These are phyloP conservation scores for Drosophila mulleri DNA, from an alignment of 2,888 invertebrate genomes.

Conservation along the genomic window DNA sequence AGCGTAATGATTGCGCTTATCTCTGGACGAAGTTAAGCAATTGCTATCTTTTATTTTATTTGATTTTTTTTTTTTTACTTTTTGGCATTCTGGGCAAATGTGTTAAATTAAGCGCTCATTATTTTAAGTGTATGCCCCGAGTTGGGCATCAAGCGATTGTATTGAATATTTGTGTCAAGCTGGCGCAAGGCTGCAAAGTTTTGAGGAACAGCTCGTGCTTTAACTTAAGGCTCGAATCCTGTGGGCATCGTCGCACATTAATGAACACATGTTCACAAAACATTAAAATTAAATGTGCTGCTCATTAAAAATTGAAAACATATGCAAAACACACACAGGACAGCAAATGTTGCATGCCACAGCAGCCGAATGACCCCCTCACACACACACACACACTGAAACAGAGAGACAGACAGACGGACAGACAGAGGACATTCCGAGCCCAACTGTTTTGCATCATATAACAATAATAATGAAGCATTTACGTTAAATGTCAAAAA, in stretches of 20 bases:
- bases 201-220: conserved; percentile 21
- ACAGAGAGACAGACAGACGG: not conserved
- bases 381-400: not conserved
- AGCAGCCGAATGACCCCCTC: conserved; percentile 9
- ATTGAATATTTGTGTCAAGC: conserved; percentile 46
- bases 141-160: conserved; percentile 29
- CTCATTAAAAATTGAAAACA: conserved; percentile 76
- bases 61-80: conserved; percentile 5
- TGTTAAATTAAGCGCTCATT: conserved; percentile 77
- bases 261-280: conserved; percentile 74
- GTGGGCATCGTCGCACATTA: conserved; percentile 49
- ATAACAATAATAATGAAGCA: conserved; percentile 77
- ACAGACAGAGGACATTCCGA: conserved; percentile 25
- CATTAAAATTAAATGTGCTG: conserved; percentile 76
- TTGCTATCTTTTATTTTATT: conserved; percentile 19
- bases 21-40: conserved; percentile 51
- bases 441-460: conserved; percentile 45
- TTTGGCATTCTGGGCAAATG: conserved; percentile 46
- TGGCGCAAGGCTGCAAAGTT: conserved; percentile 15
- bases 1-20: conserved; percentile 79
- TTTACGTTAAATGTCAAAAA: conserved; percentile 75
- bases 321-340: conserved; percentile 34
- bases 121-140: conserved; percentile 67
- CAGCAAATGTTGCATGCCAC: conserved; percentile 39
- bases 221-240: conserved; percentile 26